phyloP scores from a whole-genome alignment of 2,113 vertebrate species.

The Salvator merianae region DNA sequence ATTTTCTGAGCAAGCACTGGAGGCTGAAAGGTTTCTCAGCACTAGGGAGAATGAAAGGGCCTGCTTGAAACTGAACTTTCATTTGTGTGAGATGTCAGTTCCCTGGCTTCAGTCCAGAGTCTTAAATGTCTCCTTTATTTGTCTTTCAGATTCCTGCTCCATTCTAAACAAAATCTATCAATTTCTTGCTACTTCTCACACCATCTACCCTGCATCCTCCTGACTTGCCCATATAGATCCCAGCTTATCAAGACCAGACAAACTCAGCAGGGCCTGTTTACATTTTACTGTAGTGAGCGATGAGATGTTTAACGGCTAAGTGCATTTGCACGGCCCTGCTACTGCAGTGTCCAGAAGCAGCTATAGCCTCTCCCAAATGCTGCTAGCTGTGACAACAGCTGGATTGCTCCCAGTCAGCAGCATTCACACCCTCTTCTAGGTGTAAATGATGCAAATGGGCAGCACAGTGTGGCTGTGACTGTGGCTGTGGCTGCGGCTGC shows the following conservation, averaged over 20 bases:
- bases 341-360: too few species aligned
- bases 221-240: not conserved
- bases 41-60: not conserved
- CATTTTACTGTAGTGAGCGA: too few species aligned
- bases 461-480: too few species aligned
- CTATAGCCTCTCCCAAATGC: too few species aligned
- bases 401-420: too few species aligned
- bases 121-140: not conserved
- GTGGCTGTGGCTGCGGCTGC: too few species aligned
- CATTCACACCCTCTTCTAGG: too few species aligned
- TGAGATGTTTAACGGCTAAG: too few species aligned
- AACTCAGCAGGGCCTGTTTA: too few species aligned
- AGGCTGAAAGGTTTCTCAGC: not conserved
- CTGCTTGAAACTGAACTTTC: not conserved
- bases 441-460: too few species aligned
- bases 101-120: conserved; percentile 2
- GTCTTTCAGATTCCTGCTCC: not conserved
- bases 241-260: not conserved
- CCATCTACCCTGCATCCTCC: not conserved
- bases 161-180: not conserved
- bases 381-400: too few species aligned
- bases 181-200: not conserved
- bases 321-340: too few species aligned
- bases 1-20: not conserved
- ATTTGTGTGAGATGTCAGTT: not conserved